Conservation (phyloP, 2,113 vertebrate species). For the Melanerpes aurifrons region DNA sequence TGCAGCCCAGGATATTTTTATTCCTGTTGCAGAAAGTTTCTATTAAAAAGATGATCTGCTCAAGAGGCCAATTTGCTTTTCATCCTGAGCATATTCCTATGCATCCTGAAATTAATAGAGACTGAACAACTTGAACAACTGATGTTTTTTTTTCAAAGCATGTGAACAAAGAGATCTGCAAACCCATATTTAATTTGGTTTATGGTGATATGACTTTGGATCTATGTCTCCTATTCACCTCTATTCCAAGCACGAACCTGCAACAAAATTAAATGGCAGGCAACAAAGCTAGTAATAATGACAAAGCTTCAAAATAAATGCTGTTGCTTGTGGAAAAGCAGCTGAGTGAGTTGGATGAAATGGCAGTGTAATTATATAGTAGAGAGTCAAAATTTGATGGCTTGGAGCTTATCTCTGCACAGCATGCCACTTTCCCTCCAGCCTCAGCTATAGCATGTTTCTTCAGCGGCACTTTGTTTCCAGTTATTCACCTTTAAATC, state of each 20-base stretch:
- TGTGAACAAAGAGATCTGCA: background rate
- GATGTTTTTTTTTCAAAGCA: background rate
- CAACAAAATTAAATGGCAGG: background rate
- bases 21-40: background rate
- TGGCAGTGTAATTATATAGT: slow-evolving; percentile 16
- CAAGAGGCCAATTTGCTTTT: background rate
- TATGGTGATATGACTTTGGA: background rate
- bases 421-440: background rate
- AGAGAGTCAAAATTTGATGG: slow-evolving; percentile 16
- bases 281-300: slow-evolving; percentile 7
- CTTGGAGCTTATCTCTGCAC: slow-evolving; percentile 27
- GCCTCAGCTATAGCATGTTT: background rate
- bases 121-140: background rate
- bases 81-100: background rate
- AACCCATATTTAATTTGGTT: background rate
- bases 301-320: slow-evolving; percentile 35
- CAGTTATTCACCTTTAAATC: slow-evolving; percentile 3
- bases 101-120: background rate
- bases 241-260: background rate
- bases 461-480: background rate
- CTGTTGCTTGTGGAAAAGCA: slow-evolving; percentile 6
- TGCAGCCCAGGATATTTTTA: background rate
- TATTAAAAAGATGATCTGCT: background rate
- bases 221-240: background rate
- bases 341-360: slow-evolving; percentile 21